These are phyloP conservation scores for Acanthurus lineatus DNA, from an alignment of 2,797 vertebrate species.

Conservation along the genomic window DNA sequence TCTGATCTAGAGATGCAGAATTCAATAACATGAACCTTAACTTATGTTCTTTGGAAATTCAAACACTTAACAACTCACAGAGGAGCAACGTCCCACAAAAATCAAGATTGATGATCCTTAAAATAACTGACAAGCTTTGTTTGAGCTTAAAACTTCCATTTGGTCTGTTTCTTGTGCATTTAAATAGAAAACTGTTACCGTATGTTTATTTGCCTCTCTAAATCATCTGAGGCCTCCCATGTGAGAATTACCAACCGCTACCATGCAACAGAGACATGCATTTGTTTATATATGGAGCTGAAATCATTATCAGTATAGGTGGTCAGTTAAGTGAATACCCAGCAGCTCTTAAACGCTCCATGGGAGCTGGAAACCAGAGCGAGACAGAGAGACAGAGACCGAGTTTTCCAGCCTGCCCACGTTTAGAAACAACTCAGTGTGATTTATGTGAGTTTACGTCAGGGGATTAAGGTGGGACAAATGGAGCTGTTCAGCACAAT, in stretches of 20 bases:
- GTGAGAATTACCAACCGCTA: slow-evolving; percentile 1
- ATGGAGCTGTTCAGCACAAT: slow-evolving; percentile 79
- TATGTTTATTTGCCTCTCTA: background rate
- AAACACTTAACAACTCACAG: background rate
- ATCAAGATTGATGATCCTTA: background rate
- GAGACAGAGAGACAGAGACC: slow-evolving; percentile 28
- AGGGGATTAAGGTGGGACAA: slow-evolving; percentile 81
- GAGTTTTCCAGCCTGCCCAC: slow-evolving; percentile 51
- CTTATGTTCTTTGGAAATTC: too few relatives aligned
- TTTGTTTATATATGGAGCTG: slow-evolving; percentile 25
- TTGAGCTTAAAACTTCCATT: background rate
- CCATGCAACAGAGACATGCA: background rate
- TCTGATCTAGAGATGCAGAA: background rate
- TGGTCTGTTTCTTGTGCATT: background rate
- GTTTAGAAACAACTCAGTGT: slow-evolving; percentile 68
- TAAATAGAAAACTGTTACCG: background rate
- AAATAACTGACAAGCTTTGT: background rate
- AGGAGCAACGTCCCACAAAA: slow-evolving; percentile 3
- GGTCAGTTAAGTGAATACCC: slow-evolving; percentile 38
- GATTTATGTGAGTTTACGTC: slow-evolving; percentile 80
- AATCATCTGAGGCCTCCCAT: background rate
- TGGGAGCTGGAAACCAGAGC: slow-evolving; percentile 43
- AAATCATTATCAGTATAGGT: slow-evolving; percentile 48
- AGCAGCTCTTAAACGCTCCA: slow-evolving; percentile 38
- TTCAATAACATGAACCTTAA: background rate